Evolutionary conservation across 2,797 vertebrate species (phyloP).

Genomic region (Mus spretus): DNA sequence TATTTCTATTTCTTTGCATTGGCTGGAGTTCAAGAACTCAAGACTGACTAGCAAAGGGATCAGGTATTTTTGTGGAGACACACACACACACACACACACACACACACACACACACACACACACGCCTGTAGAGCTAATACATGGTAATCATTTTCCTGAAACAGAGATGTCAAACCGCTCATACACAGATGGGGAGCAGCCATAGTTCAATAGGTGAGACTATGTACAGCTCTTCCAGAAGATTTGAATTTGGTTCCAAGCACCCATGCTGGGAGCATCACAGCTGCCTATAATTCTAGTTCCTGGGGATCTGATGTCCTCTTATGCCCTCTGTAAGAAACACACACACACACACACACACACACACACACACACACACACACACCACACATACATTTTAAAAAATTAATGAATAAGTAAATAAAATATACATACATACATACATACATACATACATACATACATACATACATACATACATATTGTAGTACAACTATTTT

Average conservation of each 20-base stretch:
- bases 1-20: conserved; percentile 75
- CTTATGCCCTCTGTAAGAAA: background rate
- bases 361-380: background rate
- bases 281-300: background rate
- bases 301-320: background rate
- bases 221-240: background rate
- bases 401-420: no score
- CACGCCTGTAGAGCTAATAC: background rate
- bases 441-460: background rate
- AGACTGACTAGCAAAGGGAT: conserved; percentile 39
- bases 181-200: background rate
- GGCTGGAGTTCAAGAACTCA: conserved; percentile 73
- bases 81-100: background rate
- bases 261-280: background rate
- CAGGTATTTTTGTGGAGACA: conserved; percentile 27
- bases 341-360: background rate
- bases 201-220: no score
- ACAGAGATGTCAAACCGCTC: background rate
- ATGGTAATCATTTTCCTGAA: background rate
- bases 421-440: background rate
- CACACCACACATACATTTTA: background rate
- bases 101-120: background rate
- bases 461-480: background rate
- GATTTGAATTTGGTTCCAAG: background rate
- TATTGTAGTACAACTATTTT: background rate